Evolutionary conservation across 2,888 invertebrate species (phyloP).

Genomic region (Amphimallon solstitiale): DNA sequence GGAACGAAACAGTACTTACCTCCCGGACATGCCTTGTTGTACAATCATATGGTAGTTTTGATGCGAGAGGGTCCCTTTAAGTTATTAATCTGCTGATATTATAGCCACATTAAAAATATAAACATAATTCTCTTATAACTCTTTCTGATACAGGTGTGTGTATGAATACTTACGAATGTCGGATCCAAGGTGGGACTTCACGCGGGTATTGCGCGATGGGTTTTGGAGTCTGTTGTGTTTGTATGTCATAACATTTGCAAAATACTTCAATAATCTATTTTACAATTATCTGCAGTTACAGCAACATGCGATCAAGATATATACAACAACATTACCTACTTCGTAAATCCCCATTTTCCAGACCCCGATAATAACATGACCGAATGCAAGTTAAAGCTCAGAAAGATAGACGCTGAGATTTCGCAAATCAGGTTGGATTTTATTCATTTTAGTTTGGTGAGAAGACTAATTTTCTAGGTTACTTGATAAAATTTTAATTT

Average conservation of each 20-base stretch:
- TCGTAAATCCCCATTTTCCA: conserved; percentile 84
- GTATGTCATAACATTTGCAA: conserved; percentile 69
- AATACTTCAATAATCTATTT: conserved; percentile 10
- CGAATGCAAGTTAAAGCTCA: conserved; percentile 77
- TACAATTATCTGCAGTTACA: conserved; percentile 69
- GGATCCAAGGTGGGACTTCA: conserved; percentile 76
- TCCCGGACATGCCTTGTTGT: too few relatives aligned
- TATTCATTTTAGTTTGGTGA: conserved; percentile 82
- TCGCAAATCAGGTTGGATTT: conserved; percentile 87
- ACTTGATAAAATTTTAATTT: conserved; percentile 20
- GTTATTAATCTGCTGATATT: too few relatives aligned
- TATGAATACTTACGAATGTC: conserved; percentile 86
- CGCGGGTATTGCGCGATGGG: conserved; percentile 84
- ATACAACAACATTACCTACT: conserved; percentile 83
- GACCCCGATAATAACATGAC: conserved; percentile 75
- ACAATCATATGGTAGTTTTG: too few relatives aligned
- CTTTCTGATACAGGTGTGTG: conserved; percentile 71
- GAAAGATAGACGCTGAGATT: conserved; percentile 80
- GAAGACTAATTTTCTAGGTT: conserved; percentile 55
- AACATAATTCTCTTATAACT: neutral
- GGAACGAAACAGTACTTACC: too few relatives aligned
- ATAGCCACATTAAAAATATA: too few relatives aligned
- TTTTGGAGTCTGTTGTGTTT: conserved; percentile 87
- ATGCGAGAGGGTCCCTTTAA: too few relatives aligned
- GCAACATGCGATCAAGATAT: conserved; percentile 78